These are phyloP conservation scores for Trematocara zebra DNA, from an alignment of 2,113 vertebrate species.

Conservation along the genomic window DNA sequence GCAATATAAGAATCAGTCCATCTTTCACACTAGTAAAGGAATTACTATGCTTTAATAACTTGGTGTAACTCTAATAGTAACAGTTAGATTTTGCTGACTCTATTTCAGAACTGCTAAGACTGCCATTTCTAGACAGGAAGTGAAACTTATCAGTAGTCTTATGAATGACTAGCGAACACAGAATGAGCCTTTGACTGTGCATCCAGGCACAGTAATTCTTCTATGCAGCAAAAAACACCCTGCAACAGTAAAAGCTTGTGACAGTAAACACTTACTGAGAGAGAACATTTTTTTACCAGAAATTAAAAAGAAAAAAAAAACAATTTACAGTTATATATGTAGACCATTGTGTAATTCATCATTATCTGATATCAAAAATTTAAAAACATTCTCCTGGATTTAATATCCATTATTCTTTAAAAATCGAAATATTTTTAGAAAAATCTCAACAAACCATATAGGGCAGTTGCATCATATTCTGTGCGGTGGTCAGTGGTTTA, in stretches of 20 bases:
- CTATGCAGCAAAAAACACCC: neutral
- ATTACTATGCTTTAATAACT: neutral
- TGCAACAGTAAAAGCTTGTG: neutral
- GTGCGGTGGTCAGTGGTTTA: neutral
- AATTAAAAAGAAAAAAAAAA: rapidly evolving
- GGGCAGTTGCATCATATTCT: neutral
- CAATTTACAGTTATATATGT: neutral
- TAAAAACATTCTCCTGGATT: neutral
- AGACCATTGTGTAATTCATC: neutral
- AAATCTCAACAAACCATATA: neutral
- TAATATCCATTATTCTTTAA: neutral
- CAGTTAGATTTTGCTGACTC: neutral
- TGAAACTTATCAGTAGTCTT: neutral
- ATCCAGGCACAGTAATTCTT: neutral
- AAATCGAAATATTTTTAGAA: neutral
- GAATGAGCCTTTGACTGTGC: neutral
- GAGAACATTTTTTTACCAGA: neutral
- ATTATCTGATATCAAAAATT: neutral
- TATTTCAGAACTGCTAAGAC: neutral
- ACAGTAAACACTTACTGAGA: neutral
- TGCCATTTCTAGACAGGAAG: neutral
- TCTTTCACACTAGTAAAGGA: neutral
- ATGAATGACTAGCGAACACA: neutral
- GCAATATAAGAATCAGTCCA: neutral
- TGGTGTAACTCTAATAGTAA: neutral